These are phyloP conservation scores for Idaea aversata DNA, from an alignment of 2,888 invertebrate genomes.

Conservation along the genomic window DNA sequence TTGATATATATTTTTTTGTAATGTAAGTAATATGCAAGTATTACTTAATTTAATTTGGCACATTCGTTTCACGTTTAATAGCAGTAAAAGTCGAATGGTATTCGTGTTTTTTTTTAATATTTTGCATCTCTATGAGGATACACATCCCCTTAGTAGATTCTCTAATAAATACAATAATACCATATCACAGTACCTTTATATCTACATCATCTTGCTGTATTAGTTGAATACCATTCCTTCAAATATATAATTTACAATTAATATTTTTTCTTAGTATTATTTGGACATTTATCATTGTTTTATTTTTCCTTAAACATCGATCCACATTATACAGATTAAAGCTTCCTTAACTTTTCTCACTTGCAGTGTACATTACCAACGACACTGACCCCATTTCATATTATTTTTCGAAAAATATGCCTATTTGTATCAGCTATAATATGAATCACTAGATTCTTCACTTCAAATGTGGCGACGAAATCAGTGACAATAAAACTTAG, in stretches of 20 bases:
- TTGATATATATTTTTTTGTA: not conserved
- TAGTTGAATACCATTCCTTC: conserved; percentile 46
- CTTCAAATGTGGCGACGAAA: not conserved
- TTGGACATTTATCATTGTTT: conserved; percentile 46
- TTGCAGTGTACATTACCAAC: conserved; percentile 18
- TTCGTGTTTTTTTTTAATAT: not conserved
- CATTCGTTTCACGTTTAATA: not conserved
- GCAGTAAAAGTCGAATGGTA: not conserved
- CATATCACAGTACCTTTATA: conserved; percentile 66
- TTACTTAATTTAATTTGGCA: not conserved
- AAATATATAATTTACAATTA: conserved; percentile 28
- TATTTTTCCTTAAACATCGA: conserved; percentile 38
- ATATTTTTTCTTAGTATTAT: conserved; percentile 16
- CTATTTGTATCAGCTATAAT: not conserved
- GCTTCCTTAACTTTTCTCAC: conserved; percentile 46
- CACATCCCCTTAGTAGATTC: conserved; percentile 30
- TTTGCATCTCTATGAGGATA: not conserved
- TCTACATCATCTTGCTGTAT: conserved; percentile 46
- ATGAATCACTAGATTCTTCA: not conserved
- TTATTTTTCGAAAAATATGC: not conserved
- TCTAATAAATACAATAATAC: conserved; percentile 41
- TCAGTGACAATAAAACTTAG: not conserved
- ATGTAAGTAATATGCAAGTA: not conserved
- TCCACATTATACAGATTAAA: conserved; percentile 64
- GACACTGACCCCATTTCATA: not conserved